Conservation (phyloP, 92 coral and sea anemone species). For the Zoanthus sansibaricus region DNA sequence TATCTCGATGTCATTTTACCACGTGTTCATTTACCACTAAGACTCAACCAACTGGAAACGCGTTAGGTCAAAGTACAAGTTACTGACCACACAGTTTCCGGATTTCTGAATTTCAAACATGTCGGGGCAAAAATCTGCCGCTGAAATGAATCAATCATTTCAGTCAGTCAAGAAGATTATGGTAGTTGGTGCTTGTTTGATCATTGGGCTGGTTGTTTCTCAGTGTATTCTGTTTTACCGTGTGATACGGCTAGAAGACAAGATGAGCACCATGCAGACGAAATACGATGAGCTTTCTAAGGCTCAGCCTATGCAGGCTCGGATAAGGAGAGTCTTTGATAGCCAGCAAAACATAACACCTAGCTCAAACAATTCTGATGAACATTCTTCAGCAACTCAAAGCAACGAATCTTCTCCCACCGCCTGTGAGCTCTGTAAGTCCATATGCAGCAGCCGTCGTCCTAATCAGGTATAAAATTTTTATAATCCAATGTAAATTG, state of each 20-base stretch:
- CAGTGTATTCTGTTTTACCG: constrained; percentile 13
- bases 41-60: too few species aligned
- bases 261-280: not conserved
- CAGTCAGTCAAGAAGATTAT: not conserved
- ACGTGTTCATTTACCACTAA: too few species aligned
- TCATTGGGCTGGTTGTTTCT: not conserved
- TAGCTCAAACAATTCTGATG: not conserved
- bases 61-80: too few species aligned
- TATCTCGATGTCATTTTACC: too few species aligned
- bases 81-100: too few species aligned
- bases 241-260: not conserved
- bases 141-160: not conserved
- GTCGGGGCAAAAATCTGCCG: not conserved
- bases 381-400: not conserved
- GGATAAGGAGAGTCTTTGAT: not conserved
- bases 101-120: not conserved
- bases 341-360: not conserved
- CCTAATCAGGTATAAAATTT: not conserved
- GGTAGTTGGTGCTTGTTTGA: not conserved
- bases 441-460: not conserved
- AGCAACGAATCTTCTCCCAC: not conserved
- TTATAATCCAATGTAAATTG: too few species aligned
- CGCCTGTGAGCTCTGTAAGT: not conserved
- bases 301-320: not conserved
- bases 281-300: not conserved